Base-by-base conservation (phyloP, 2,797 vertebrate genomes). In the Eulemur mongoz region DNA sequence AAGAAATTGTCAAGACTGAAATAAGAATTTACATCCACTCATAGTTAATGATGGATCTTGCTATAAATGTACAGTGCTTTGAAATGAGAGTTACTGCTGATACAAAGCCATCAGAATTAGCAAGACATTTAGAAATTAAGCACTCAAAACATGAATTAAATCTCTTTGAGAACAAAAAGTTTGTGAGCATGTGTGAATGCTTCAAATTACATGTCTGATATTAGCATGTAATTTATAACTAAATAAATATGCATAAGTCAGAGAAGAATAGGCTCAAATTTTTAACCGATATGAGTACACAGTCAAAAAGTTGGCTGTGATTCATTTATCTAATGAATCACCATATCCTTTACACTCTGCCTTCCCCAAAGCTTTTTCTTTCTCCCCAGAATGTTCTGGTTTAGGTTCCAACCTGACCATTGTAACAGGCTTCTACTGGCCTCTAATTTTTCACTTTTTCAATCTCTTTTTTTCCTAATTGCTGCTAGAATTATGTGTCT, bases 41-140 rank as follows among this genome's bases (percentile, higher is more conserved):
- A 67, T 83, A 79, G 6, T 63, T 73, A 90, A 79, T n/a, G 32
- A 65, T n/a, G 63, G 63, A 65, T n/a, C 32, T 75, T 93, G 22
- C 23, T 72, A 0, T 70, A 70, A 88, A 22, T 50, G 23, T 57
- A 54, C 23, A 52, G n/a, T 45, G 32, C 52, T 89, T 90, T 76
- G 45, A 61, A 35, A 93, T 81, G 45, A 54, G 40, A 93, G 40
- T 91, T 45, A 52, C 52, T 78, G 32, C 48, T 88, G 59, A 78
- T n/a, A 84, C 1, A 27, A 93, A 73, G 54, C 43, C 90, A 96
- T 86, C 73, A 93, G 72, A 89, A 82, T 89, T 38, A 95, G 45
- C 7, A 72, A 89, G 59, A 48, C 13, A 27, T 81, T 52, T 82
- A 72, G 52, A 81, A 87, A 86, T 48, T 76, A 81, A 79, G 30